Base-by-base conservation (phyloP, 2,797 vertebrate species). In the Pangasius mekongensis region DNA sequence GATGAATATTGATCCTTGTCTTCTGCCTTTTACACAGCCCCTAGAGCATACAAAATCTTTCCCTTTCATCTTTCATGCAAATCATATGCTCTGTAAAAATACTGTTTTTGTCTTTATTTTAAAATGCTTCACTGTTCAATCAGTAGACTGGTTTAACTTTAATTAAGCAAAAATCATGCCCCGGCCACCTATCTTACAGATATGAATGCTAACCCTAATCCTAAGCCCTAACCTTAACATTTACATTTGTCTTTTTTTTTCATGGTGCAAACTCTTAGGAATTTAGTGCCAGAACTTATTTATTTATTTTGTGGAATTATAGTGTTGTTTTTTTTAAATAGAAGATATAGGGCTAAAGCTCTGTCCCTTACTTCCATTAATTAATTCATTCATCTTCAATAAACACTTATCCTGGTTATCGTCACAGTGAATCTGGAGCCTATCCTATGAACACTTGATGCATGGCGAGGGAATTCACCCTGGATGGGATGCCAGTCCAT, bases 1-100 rank as follows among this genome's bases (percentile, higher is more conserved):
- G 81, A 87, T 87, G 67, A 83, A 36, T 83, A 87, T 87, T 83
- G 67, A 87, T 87, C 78, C 67, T 62, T 58, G 47, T 52, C 80
- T 86, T 66, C n/a, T 85, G n/a, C 66, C 76, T 83, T 89, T 89
- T 83, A n/a, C 13, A 62, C n/a, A 83, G 49, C 27, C 60, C 30
- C 66, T 30, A 47, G 22, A 86, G 67, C 33, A 71, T 64, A 10
- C 77, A n/a, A 62, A 87, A 49, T 69, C 22, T 60, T 43, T n/a
- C 33, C 4, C 5, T 56, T 71, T 13, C 33, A 36, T 56, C 71
- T 67, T 67, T 73, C 66, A 87, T 73, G 27, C 18, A 60, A 33
- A 82, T 71, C 64, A 58, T 47, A 43, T 58, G 0, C 33, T 54
- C 13, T 22, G 49, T 20, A n/a, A n/a, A 78, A 74, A 49, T 16